phyloP scores from a whole-genome alignment of 2,888 invertebrate genomes.

The Stenodema calcarata region DNA sequence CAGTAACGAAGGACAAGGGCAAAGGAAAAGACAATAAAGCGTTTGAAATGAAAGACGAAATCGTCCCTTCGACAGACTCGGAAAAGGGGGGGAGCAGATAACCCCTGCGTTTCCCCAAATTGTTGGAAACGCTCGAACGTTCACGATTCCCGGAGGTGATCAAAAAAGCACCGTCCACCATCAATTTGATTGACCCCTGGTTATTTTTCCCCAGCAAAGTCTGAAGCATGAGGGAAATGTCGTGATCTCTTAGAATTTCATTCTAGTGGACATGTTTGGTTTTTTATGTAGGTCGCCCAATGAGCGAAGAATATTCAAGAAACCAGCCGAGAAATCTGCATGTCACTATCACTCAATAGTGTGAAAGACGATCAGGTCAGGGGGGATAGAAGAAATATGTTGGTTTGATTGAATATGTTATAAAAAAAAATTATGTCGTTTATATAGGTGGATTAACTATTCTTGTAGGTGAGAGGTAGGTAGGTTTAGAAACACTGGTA shows the following conservation, averaged over 20 bases:
- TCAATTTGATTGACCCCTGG: background rate
- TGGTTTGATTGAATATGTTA: too few species aligned
- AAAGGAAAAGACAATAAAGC: slow-evolving; percentile 37
- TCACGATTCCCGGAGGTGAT: background rate
- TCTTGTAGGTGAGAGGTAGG: too few species aligned
- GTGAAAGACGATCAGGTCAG: too few species aligned
- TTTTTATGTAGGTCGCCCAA: too few species aligned
- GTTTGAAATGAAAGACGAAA: slow-evolving; percentile 32
- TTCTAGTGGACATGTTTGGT: background rate
- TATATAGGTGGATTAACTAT: too few species aligned
- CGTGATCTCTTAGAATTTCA: background rate
- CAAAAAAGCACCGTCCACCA: background rate
- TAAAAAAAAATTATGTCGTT: too few species aligned
- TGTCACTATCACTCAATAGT: too few species aligned
- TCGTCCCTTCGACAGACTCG: background rate
- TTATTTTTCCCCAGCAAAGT: background rate
- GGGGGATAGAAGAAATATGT: too few species aligned
- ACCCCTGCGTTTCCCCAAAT: background rate
- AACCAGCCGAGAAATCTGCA: too few species aligned
- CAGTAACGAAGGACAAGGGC: background rate
- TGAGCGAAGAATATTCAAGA: too few species aligned
- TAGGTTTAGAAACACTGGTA: too few species aligned
- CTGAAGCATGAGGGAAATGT: background rate
- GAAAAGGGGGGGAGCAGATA: slow-evolving; percentile 1
- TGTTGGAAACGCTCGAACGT: background rate